These are phyloP conservation scores for Lithosia quadra DNA, from an alignment of 2,888 invertebrate species.

Conservation along the genomic window DNA sequence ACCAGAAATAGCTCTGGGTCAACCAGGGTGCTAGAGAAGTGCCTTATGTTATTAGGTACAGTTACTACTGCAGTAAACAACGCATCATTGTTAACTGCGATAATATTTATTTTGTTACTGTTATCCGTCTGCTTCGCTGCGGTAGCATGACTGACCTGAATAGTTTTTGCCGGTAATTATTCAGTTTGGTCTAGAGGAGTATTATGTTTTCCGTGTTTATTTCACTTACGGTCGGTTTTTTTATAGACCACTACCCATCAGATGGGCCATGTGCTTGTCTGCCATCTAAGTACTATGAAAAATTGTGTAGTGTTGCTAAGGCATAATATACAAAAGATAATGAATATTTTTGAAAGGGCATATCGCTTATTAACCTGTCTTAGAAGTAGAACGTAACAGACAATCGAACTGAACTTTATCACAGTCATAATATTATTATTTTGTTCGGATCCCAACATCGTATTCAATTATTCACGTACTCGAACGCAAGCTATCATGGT, in stretches of 20 bases:
- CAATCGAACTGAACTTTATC: constrained; percentile 6
- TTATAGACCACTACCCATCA: too few species aligned
- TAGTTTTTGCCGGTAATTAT: background rate
- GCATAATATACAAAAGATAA: background rate
- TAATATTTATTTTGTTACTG: too few species aligned
- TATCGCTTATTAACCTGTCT: background rate
- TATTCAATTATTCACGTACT: constrained; percentile 30
- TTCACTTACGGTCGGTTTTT: too few species aligned
- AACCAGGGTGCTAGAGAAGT: too few species aligned
- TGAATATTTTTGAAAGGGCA: background rate
- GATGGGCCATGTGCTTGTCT: too few species aligned
- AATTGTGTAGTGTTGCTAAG: too few species aligned
- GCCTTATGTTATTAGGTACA: too few species aligned
- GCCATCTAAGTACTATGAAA: too few species aligned
- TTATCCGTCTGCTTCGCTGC: background rate
- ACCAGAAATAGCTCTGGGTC: too few species aligned
- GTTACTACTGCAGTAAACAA: too few species aligned
- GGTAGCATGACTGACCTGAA: background rate
- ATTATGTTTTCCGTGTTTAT: too few species aligned
- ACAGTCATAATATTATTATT: constrained; percentile 3
- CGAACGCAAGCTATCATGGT: constrained; percentile 23
- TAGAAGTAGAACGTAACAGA: background rate
- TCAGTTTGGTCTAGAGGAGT: too few species aligned
- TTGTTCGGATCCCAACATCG: constrained; percentile 2
- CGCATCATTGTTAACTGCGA: background rate